Evolutionary conservation across 2,113 vertebrate species (phyloP).

Genomic region (Nicator chloris): DNA sequence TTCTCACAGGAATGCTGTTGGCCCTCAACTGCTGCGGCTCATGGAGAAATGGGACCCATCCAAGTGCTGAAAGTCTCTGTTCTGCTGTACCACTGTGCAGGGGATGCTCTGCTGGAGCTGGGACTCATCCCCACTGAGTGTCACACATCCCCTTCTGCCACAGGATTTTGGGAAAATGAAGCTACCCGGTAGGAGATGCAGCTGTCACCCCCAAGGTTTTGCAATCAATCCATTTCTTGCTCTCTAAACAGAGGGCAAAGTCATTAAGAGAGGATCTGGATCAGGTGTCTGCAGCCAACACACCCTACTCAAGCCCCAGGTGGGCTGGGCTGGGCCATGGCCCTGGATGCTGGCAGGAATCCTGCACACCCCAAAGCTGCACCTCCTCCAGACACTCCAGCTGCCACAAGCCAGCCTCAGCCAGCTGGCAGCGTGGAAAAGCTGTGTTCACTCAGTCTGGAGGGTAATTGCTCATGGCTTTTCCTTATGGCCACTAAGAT

Average conservation of each 20-base stretch:
- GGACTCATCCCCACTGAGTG: background rate
- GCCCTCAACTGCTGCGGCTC: background rate
- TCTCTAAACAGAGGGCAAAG: background rate
- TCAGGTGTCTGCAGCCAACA: background rate
- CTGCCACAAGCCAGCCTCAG: rapidly evolving
- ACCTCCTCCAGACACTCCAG: background rate
- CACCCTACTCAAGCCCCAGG: background rate
- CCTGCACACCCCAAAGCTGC: background rate
- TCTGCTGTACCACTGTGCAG: rapidly evolving
- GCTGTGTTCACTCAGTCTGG: background rate
- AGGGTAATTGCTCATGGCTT: rapidly evolving
- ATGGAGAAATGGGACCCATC: background rate
- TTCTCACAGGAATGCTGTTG: background rate
- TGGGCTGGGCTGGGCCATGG: background rate
- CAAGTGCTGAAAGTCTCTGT: background rate
- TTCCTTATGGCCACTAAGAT: background rate
- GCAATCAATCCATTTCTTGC: background rate
- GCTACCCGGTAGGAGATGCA: background rate
- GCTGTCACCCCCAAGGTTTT: background rate
- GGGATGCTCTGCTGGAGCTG: background rate
- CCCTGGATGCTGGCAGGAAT: background rate
- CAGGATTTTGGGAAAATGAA: background rate
- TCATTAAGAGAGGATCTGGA: background rate
- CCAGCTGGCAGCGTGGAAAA: background rate
- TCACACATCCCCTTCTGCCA: rapidly evolving